These are phyloP conservation scores for Heliconius sara DNA, from an alignment of 2,888 invertebrate species.

Conservation along the genomic window DNA sequence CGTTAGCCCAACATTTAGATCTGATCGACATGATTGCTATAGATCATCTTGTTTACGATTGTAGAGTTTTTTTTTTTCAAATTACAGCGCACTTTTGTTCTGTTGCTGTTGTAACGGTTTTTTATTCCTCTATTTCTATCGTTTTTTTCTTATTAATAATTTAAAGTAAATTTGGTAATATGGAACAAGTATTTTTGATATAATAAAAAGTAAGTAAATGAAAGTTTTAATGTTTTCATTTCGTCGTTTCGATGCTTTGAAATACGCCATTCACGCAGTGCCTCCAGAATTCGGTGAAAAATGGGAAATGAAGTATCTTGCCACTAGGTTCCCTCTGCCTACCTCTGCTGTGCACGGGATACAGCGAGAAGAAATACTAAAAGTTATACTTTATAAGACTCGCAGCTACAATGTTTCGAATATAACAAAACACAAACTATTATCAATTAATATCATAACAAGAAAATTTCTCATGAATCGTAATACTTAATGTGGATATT, in stretches of 20 bases:
- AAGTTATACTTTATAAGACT: background rate
- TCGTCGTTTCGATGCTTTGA: too few relatives aligned
- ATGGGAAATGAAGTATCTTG: too few relatives aligned
- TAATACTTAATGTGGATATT: conserved; percentile 5
- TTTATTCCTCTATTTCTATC: background rate
- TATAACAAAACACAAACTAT: background rate
- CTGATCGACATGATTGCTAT: conserved; percentile 66
- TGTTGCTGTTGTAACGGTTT: conserved; percentile 29
- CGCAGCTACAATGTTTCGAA: background rate
- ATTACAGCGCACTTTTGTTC: conserved; percentile 30
- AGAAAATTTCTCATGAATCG: conserved; percentile 5
- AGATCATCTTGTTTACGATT: conserved; percentile 61
- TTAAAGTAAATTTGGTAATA: background rate
- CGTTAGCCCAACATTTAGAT: conserved; percentile 63
- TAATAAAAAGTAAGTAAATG: too few relatives aligned
- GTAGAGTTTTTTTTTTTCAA: conserved; percentile 56
- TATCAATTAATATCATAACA: conserved; percentile 7
- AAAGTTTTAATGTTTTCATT: too few relatives aligned
- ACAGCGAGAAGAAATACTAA: background rate
- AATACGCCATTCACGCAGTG: too few relatives aligned
- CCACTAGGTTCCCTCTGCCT: too few relatives aligned
- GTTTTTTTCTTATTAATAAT: background rate
- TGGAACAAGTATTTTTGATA: background rate
- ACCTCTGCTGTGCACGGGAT: too few relatives aligned
- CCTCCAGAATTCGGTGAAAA: too few relatives aligned